These are phyloP conservation scores for Cyphomyrus discorhynchus DNA, from an alignment of 2,113 vertebrate genomes.

Conservation along the genomic window DNA sequence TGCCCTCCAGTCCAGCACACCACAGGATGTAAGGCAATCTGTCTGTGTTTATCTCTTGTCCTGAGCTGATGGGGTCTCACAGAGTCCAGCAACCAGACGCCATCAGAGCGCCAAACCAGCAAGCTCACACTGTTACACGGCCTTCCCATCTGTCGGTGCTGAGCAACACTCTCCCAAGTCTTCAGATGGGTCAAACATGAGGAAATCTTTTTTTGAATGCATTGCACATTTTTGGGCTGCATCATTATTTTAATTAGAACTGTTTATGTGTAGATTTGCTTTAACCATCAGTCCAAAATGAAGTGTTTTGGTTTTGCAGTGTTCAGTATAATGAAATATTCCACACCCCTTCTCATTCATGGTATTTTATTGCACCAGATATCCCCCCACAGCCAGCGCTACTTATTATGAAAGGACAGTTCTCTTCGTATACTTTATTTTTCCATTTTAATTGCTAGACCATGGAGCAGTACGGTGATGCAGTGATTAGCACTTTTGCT, in stretches of 20 bases:
- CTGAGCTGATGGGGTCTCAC: background rate
- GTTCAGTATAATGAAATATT: background rate
- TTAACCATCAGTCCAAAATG: background rate
- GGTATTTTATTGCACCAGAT: background rate
- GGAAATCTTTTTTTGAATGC: background rate
- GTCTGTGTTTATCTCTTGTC: background rate
- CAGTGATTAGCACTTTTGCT: background rate
- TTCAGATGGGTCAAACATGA: background rate
- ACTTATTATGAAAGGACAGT: background rate
- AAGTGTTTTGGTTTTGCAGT: background rate
- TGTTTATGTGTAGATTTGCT: background rate
- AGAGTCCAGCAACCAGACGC: background rate
- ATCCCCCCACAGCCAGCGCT: background rate
- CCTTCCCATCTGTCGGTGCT: constrained; percentile 2
- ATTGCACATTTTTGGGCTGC: background rate
- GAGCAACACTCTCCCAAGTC: background rate
- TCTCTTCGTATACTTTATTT: background rate
- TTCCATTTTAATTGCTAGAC: background rate
- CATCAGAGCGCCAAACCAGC: background rate
- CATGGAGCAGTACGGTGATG: background rate
- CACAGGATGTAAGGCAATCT: constrained; percentile 4
- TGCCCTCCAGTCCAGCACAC: background rate
- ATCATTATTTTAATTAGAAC: background rate
- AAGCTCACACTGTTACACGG: background rate
- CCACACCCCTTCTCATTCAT: background rate